These are phyloP conservation scores for Aplysia californica DNA, from an alignment of 1,140 invertebrate genomes.

Conservation along the genomic window DNA sequence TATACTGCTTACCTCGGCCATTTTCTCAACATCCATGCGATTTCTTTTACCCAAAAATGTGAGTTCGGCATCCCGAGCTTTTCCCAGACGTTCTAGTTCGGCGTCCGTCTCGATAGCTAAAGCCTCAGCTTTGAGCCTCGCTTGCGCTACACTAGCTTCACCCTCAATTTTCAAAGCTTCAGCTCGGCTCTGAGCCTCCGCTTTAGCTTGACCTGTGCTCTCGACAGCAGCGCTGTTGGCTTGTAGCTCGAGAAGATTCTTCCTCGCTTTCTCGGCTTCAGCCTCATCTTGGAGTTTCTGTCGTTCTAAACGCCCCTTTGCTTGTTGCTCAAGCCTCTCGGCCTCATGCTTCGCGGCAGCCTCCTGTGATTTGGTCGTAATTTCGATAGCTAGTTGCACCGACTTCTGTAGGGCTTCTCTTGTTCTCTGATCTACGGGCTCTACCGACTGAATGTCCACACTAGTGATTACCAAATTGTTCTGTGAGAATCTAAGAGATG, in stretches of 20 bases:
- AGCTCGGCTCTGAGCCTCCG: conserved; percentile 66
- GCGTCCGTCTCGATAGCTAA: conserved; percentile 66
- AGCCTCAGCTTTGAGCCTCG: conserved; percentile 65
- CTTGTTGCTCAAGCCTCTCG: conserved; percentile 69
- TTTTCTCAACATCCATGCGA: conserved; percentile 62
- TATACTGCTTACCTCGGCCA: conserved; percentile 58
- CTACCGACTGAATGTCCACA: conserved; percentile 69
- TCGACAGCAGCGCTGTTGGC: conserved; percentile 47
- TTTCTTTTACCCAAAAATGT: conserved; percentile 61
- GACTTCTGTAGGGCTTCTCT: conserved; percentile 69
- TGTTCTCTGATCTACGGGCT: conserved; percentile 70
- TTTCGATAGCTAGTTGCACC: conserved; percentile 69
- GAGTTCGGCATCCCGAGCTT: conserved; percentile 65
- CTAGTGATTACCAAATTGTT: conserved; percentile 68
- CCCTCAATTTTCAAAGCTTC: conserved; percentile 67
- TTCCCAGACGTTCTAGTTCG: conserved; percentile 62
- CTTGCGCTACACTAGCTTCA: conserved; percentile 68
- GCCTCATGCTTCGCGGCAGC: conserved; percentile 69
- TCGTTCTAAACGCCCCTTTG: conserved; percentile 65
- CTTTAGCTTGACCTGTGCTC: conserved; percentile 66
- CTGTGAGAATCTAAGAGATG: conserved; percentile 62
- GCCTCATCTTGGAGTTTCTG: conserved; percentile 68
- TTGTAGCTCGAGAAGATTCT: conserved; percentile 65
- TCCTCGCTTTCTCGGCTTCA: conserved; percentile 64
- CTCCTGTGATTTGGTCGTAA: conserved; percentile 68